Conservation (phyloP, 2,888 invertebrate species). For the Epirrhoe tristata region DNA sequence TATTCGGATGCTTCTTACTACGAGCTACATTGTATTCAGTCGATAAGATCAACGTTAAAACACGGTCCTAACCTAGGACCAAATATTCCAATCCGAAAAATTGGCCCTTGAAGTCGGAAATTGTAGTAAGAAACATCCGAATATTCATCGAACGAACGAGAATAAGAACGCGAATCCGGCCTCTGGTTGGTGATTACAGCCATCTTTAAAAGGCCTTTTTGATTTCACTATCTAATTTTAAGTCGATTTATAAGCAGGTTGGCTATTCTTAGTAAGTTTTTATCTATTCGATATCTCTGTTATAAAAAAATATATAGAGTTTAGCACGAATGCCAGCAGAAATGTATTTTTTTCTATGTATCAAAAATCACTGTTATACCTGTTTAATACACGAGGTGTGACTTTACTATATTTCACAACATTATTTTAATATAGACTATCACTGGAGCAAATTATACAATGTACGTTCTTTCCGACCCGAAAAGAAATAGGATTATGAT, state of each 20-base stretch:
- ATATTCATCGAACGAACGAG: too few relatives aligned
- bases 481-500: too few relatives aligned
- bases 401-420: constrained; percentile 4
- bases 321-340: background rate
- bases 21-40: too few relatives aligned
- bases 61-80: too few relatives aligned
- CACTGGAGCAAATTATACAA: background rate
- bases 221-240: background rate
- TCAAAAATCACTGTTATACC: constrained; percentile 1
- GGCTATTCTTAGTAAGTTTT: too few relatives aligned
- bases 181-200: background rate
- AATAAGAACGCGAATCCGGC: too few relatives aligned
- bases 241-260: background rate
- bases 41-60: too few relatives aligned
- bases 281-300: background rate
- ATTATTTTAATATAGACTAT: background rate
- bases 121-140: too few relatives aligned
- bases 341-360: background rate
- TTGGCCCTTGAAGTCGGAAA: too few relatives aligned
- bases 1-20: too few relatives aligned
- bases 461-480: too few relatives aligned
- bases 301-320: background rate
- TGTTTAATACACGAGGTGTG: background rate
- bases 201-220: background rate
- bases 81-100: too few relatives aligned